Percentiles rank a stretch among this genome's conserved stretches.
phyloP scores from a whole-genome alignment of 2,888 invertebrate species.

The Microchrysa polita region DNA sequence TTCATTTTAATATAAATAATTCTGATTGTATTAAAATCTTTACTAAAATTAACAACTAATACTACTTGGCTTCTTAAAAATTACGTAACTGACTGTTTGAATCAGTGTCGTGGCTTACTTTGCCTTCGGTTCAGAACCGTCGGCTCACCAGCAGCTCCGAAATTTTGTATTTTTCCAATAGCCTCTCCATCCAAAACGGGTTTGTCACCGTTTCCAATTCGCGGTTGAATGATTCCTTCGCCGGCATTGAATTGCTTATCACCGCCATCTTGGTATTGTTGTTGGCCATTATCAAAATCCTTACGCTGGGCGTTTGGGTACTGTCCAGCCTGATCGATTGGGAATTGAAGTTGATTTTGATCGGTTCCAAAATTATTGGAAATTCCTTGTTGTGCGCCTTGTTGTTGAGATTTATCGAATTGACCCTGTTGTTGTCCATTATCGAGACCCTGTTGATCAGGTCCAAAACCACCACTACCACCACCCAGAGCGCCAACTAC shows the following conservation, averaged over 20 bases:
- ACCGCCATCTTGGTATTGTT: conserved; percentile 4
- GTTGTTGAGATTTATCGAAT: not conserved
- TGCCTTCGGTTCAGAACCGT: not conserved
- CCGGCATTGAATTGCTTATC: conserved; percentile 14
- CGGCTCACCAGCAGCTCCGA: conserved; percentile 27
- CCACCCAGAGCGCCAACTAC: conserved; percentile 39
- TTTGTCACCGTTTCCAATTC: conserved; percentile 21
- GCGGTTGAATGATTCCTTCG: conserved; percentile 29
- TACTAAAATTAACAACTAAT: conserved; percentile 22
- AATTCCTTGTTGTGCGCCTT: not conserved
- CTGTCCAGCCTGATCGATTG: not conserved
- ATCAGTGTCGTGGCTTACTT: conserved; percentile 29
- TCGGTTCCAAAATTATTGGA: not conserved
- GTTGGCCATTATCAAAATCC: not conserved
- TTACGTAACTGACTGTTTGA: not conserved
- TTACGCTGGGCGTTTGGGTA: not conserved
- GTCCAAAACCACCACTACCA: not conserved
- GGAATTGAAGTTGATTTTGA: not conserved
- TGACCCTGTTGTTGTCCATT: conserved; percentile 6
- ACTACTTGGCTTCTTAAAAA: not conserved
- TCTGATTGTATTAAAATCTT: not conserved
- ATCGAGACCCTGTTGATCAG: not conserved
- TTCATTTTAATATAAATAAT: conserved; percentile 22
- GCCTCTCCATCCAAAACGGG: conserved; percentile 28
- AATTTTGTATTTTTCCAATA: conserved; percentile 23